A percentile compares a stretch with the other conserved stretches of the same genome.
Conservation (phyloP, 2,888 invertebrate genomes). For the Melipona beecheii region DNA sequence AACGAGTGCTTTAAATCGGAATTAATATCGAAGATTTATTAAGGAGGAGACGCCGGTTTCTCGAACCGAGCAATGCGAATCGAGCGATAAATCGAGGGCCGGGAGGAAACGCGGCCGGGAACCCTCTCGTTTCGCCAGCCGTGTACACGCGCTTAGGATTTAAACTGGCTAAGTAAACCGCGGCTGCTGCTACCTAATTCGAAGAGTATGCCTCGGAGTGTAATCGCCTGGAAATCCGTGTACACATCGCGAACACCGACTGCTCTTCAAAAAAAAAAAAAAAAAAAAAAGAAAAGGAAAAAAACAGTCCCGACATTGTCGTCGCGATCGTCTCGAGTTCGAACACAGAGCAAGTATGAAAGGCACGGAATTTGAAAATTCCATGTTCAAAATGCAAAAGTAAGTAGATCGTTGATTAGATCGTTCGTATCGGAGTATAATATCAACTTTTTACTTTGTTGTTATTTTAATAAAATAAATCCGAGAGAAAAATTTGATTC, state of each 20-base stretch:
- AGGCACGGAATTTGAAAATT: too few species aligned
- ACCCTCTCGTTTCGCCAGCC: conserved; percentile 25
- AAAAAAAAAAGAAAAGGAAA: too few species aligned
- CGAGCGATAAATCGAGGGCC: conserved; percentile 51
- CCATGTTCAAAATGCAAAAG: too few species aligned
- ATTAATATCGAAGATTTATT: conserved; percentile 62
- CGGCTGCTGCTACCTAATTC: conserved; percentile 71
- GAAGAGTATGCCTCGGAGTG: conserved; percentile 66
- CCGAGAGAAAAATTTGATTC: too few species aligned
- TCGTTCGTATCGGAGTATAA: too few species aligned
- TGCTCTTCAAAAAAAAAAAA: neutral
- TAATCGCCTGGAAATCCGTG: conserved; percentile 54
- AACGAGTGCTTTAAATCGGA: conserved; percentile 63
- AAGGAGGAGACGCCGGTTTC: conserved; percentile 43
- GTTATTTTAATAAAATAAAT: too few species aligned
- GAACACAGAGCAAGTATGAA: too few species aligned
- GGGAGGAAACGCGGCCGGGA: conserved; percentile 18
- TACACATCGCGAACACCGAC: conserved; percentile 7
- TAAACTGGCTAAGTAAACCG: conserved; percentile 71
- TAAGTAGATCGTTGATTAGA: too few species aligned
- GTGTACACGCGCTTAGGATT: conserved; percentile 63
- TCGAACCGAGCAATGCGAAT: conserved; percentile 8
- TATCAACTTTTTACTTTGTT: too few species aligned
- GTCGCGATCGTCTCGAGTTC: too few species aligned
- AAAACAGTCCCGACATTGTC: neutral